These are phyloP conservation scores for Hyposoter dolosus DNA, from an alignment of 2,888 invertebrate genomes.

Conservation along the genomic window DNA sequence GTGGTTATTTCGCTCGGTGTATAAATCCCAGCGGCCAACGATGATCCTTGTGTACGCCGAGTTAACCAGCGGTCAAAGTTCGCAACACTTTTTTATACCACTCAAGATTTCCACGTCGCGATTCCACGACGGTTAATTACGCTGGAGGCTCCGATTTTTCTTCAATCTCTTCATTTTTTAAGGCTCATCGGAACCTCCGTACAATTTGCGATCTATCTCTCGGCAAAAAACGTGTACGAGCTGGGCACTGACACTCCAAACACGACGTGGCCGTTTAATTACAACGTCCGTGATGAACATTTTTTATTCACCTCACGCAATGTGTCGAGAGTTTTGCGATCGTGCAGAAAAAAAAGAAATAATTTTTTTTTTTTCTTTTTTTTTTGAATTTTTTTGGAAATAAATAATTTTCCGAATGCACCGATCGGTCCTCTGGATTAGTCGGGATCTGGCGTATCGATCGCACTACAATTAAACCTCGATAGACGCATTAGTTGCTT, in stretches of 20 bases:
- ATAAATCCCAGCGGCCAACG: slow-evolving; percentile 17
- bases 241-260: slow-evolving; percentile 14
- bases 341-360: no score
- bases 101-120: slow-evolving; percentile 62
- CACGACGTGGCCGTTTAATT: slow-evolving; percentile 63
- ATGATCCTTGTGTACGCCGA: slow-evolving; percentile 35
- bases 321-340: background rate
- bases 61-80: slow-evolving; percentile 61
- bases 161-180: slow-evolving; percentile 22
- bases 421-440: no score
- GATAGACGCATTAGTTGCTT: no score
- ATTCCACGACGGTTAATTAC: slow-evolving; percentile 69
- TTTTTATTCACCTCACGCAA: slow-evolving; percentile 15
- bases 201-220: slow-evolving; percentile 24
- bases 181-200: slow-evolving; percentile 9
- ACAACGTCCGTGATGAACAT: slow-evolving; percentile 51
- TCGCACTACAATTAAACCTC: no score
- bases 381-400: no score
- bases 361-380: no score
- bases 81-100: slow-evolving; percentile 51
- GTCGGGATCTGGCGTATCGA: no score
- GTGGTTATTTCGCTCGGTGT: slow-evolving; percentile 11
- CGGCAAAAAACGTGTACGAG: background rate
- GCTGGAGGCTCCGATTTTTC: slow-evolving; percentile 41
- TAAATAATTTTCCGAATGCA: no score